Base-by-base conservation (phyloP, 2,797 vertebrate species). In the Coracias cyanogaster region DNA sequence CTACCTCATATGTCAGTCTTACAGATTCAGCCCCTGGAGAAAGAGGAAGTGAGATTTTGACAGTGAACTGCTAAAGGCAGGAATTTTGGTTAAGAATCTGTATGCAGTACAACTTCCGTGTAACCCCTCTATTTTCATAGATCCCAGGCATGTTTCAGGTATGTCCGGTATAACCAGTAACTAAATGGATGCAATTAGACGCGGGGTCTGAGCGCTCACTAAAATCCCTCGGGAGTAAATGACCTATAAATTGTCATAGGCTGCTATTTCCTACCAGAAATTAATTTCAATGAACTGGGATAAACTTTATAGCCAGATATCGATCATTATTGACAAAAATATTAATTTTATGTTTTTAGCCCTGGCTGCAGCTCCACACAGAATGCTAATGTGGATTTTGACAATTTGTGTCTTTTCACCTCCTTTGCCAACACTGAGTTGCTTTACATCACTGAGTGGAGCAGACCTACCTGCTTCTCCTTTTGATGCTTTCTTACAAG, bases 11-110 rank as follows among this genome's bases (percentile, higher is more conserved):
- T 69, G 46, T 73, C 54, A 45, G 12, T 39, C 66, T 70, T 70
- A 78, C 1, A 85, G 73, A 82, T 85, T 84, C 82, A 90, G 46
- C 65, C 81, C 60, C 90, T 67, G 77, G 66, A 81, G 92, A 82
- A 94, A 60, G 57, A 82, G 48, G 91, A 92, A 79, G 81, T 86
- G 89, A 86, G 33, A 73, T 77, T 90, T 73, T 25, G 37, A 18
- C 2, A 2, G 28, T 58, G 62, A 60, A 39, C 55, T 86, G 90
- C 86, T 86, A 8, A 58, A 64, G 73, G 69, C 70, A 83, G 77
- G 58, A 92, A 45, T 93, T 70, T 62, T 83, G 60, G 66, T 84
- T 66, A 60, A 65, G 46, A 79, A 70, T 72, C 82, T 22, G 9
- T 25, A 14, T 15, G 35, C 70, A 64, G 31, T 45, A 25, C 58